Base-by-base conservation (phyloP, 2,888 invertebrate genomes). In the Cantharis lateralis region DNA sequence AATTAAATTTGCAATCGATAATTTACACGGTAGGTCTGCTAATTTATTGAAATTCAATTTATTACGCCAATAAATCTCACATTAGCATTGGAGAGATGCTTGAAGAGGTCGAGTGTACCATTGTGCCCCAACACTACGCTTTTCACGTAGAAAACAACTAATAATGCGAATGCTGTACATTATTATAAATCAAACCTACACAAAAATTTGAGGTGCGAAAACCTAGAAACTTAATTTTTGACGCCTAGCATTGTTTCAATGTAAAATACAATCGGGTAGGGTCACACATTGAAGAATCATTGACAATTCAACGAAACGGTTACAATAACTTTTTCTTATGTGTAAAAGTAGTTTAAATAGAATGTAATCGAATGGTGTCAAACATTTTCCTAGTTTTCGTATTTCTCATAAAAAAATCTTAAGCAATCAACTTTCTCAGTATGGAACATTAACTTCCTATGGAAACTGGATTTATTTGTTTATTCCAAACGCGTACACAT, bases 361-460 rank as follows among this genome's bases (percentile, higher is more conserved):
- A 48, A 20, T 16, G 64, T 66, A 66, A 16, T 63, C 16, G 18
- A 63, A 63, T 63, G 24, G 64, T 66, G 24, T 66, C 24, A 24
- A 24, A 66, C 13, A 20, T 66, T 66, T 66, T 66, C 18, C 24
- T 66, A 15, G 15, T 63, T 63, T 63, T 18, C 63, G 15, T 66
- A 66, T 66, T 66, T 66, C 64, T 66, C 64, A 66, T 66, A 66
- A 20, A 66, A 64, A 64, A 66, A 66, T 9, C 11, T 66, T 66
- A 24, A 66, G 64, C 24, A 66, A 66, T 66, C 64, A 66, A 66
- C 64, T 66, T 66, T 66, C 64, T 20, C 64, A 66, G 64, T 20
- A 20, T 66, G 20, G 64, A 66, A 24, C 64, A 24, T 66, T 18
- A 66, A 66, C 64, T 66, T 66, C 64, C 64, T 66, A 66, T 66